Evolutionary conservation across 2,888 invertebrate genomes (phyloP), one percentile per base, ranked within the genome.

Genomic region (Homarus gammarus): DNA sequence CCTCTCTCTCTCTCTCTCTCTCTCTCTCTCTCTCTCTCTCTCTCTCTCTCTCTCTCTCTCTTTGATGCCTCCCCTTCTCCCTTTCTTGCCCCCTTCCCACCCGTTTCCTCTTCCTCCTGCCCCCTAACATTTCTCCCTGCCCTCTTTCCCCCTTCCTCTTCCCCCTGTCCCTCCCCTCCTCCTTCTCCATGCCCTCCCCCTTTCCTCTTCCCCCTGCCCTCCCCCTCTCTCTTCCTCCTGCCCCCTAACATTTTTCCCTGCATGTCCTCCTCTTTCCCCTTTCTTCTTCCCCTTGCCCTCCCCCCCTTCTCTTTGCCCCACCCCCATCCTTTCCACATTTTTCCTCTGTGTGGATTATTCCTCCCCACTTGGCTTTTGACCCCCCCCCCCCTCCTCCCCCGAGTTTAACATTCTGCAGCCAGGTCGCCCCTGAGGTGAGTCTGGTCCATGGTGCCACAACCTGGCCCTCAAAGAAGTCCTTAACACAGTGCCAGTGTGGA

Each of bases 1-100:
- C 27, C 5, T 70, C 12, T 82, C 27, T 68, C 44, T 82, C 31
- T 68, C 68, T 68, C 40, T 27, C 68, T 40, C 49, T 78, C 49
- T 18, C 38, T 49, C 1, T 1, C 49, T 49, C 1, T 15, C 1
- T 31, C 31, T 31, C 31, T 1, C 31, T 1, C 31, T 31, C 31
- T 31, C 31, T 31, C 31, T 40, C 22, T 40, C 40, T 10, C 31
- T 27, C 44, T 12, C 22, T 40, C 51, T n/a, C n/a, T 31, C 40
- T 40, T 22, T 27, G 18, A 40, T 40, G 31, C 68, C 82, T 44
- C 31, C 33, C 36, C 40, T 44, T 1, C 70, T 31, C 10, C 12
- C 56, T 8, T 15, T 33, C 3, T 18, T 22, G 5, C 61, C 6
- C 22, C 44, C 44, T 44, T 10, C n/a, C 44, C 49, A 10, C 27